Evolutionary conservation across 2,888 invertebrate species (phyloP).

Genomic region (Nomada ferruginata): DNA sequence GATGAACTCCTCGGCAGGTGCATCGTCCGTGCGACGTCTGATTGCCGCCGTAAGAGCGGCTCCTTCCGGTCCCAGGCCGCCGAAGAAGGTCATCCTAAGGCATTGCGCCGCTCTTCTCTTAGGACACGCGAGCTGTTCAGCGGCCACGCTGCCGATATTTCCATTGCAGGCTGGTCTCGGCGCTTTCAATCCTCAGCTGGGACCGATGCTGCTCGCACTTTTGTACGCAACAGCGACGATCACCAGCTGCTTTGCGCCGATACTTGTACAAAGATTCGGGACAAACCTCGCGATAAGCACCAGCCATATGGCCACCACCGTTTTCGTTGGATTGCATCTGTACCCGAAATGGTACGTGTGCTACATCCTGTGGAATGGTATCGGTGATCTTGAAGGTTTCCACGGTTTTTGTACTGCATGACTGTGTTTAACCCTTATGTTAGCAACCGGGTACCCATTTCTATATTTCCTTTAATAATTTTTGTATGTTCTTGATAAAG

Average conservation of each 20-base stretch:
- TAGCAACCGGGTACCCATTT: too few species aligned
- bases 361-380: too few species aligned
- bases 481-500: background rate
- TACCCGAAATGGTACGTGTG: slow-evolving; percentile 76
- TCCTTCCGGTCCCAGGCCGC: slow-evolving; percentile 80
- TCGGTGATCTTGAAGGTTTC: too few species aligned
- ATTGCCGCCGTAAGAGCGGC: slow-evolving; percentile 85
- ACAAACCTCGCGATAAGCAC: slow-evolving; percentile 84
- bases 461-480: too few species aligned
- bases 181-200: slow-evolving; percentile 84
- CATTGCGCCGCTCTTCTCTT: slow-evolving; percentile 84
- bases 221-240: slow-evolving; percentile 77
- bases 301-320: slow-evolving; percentile 77
- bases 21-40: slow-evolving; percentile 89
- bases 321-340: slow-evolving; percentile 80
- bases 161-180: slow-evolving; percentile 85
- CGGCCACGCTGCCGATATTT: slow-evolving; percentile 87
- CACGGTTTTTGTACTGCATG: too few species aligned
- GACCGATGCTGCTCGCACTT: slow-evolving; percentile 80
- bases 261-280: slow-evolving; percentile 85
- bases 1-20: slow-evolving; percentile 86
- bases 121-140: slow-evolving; percentile 87
- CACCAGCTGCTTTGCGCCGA: slow-evolving; percentile 84
- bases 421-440: too few species aligned
- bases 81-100: slow-evolving; percentile 78